phyloP scores from a whole-genome alignment of 2,888 invertebrate genomes.

The Eulithis testata region DNA sequence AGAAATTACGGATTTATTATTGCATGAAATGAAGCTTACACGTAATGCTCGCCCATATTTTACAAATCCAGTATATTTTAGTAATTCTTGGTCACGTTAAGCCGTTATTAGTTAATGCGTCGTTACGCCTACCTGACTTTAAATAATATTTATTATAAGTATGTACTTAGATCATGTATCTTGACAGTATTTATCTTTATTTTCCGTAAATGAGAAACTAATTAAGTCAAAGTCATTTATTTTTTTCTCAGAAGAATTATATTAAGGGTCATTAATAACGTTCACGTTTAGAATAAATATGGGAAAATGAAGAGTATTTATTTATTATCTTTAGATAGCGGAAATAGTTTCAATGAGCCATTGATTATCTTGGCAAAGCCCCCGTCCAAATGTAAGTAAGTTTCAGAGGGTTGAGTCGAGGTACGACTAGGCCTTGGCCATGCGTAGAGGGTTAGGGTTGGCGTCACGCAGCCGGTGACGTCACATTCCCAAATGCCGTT shows the following conservation, averaged over 20 bases:
- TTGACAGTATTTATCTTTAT: conserved; percentile 12
- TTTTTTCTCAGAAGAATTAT: background rate
- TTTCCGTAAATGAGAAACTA: conserved; percentile 4
- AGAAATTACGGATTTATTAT: conserved; percentile 7
- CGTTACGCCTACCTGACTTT: no score
- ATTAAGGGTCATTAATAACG: no score
- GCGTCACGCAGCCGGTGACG: conserved; percentile 70
- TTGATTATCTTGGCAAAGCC: conserved; percentile 27
- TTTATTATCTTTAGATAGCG: conserved; percentile 3
- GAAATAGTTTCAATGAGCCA: conserved; percentile 18
- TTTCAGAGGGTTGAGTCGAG: conserved; percentile 60
- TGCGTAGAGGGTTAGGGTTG: conserved; percentile 62
- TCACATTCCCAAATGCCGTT: conserved; percentile 54
- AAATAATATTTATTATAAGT: no score
- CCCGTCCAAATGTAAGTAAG: conserved; percentile 66
- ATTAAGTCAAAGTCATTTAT: conserved; percentile 9
- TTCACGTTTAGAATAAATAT: background rate
- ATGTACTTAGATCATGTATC: background rate
- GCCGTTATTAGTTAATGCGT: no score
- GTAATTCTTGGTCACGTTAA: background rate
- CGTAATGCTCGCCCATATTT: background rate
- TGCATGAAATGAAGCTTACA: no score
- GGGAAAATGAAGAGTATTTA: conserved; percentile 10
- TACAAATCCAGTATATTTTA: background rate
- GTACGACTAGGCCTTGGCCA: conserved; percentile 63